Evolutionary conservation across 2,113 vertebrate genomes (phyloP).

Genomic region (Atrichornis clamosus): DNA sequence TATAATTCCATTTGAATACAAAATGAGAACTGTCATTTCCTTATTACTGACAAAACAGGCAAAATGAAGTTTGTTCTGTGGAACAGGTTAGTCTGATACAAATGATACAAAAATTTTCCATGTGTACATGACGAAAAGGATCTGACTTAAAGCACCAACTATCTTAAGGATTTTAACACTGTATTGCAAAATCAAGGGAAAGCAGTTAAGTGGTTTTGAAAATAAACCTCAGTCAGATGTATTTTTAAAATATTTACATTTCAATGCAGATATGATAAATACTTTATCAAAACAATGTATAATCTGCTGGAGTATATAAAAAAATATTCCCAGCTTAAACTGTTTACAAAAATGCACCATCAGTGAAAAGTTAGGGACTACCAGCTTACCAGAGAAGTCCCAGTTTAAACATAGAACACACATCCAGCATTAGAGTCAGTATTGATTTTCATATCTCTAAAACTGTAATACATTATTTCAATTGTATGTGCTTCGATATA

Average conservation of each 20-base stretch:
- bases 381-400: conserved; percentile 9
- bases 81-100: background rate
- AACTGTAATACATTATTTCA: background rate
- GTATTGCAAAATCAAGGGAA: conserved; percentile 13
- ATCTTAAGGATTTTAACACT: background rate
- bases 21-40: conserved; percentile 58
- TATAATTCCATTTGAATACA: conserved; percentile 65
- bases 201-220: background rate
- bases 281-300: conserved; percentile 68
- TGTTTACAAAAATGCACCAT: conserved; percentile 68
- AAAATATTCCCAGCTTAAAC: conserved; percentile 61
- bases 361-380: conserved; percentile 33
- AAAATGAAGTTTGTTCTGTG: conserved; percentile 31
- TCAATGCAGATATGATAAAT: conserved; percentile 40
- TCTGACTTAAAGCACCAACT: conserved; percentile 42
- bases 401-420: conserved; percentile 30
- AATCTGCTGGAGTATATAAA: conserved; percentile 64
- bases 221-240: conserved; percentile 24
- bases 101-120: conserved; percentile 40
- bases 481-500: conserved; percentile 29
- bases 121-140: background rate
- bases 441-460: background rate
- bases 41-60: conserved; percentile 28
- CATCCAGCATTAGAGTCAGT: conserved; percentile 40
- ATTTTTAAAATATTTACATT: conserved; percentile 62